Base-by-base conservation (phyloP, 2,797 vertebrate genomes). In the Periophthalmus magnuspinnatus region DNA sequence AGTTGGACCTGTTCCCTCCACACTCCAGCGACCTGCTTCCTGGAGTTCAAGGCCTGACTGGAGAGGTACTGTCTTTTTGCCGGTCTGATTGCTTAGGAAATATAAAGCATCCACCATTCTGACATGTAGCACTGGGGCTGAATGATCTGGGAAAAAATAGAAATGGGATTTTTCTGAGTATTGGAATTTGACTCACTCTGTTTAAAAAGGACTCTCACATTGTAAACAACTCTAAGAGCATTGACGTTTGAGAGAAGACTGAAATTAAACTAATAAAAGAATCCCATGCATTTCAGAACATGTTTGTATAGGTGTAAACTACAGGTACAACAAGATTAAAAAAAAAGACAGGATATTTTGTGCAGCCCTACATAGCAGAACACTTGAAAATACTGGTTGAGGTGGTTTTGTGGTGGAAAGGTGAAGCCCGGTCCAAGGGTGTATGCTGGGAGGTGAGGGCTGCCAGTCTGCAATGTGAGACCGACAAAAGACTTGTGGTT, bases 11-110 rank as follows among this genome's bases (percentile, higher is more conserved):
- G 86, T 89, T 90, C 82, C 85, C 69, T 81, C 85, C 85, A 86
- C 90, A 89, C 84, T 85, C 83, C 75, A 88, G 76, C 81, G 85
- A 84, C 85, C 81, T 71, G 74, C 86, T 89, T 88, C 85, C 88
- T 89, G 87, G 89, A 86, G 85, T 74, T 89, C 83, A 90, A 86
- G 89, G 90, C 75, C 81, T 85, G 68, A 86, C 85, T 47, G 87
- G 87, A 79, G 89, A 88, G 72, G 67, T 74, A 64, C 65, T 84
- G 79, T 83, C 79, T 88, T 79, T 84, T 74, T 85, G 75, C 33
- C 78, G 84, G 78, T 86, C 81, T 85, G 76, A 83, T 73, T 87
- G 80, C 82, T 78, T 76, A 65, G 71, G 64, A 84, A 57, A 74
- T 81, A 87, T 75, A 81, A 86, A 86, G 75, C 75, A 72, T 68